Base-by-base conservation (phyloP, 2,113 vertebrate species). In the Oceanites oceanicus region DNA sequence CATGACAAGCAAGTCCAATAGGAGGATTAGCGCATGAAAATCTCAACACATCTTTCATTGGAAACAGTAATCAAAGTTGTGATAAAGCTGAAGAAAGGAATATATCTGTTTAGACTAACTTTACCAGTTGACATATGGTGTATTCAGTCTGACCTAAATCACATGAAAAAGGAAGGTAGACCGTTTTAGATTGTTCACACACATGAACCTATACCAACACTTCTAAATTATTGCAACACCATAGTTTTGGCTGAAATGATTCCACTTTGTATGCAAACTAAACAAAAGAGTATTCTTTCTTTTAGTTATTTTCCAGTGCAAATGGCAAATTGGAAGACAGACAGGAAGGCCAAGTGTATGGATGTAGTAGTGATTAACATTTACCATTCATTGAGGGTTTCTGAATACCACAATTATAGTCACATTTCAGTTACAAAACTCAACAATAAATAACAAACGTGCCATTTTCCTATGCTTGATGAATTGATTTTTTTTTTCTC, bases 371-470 rank as follows among this genome's bases (percentile, higher is more conserved):
- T 4, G 6, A 25, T 58, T 40, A 55, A 44, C 11, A 36, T 25
- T 26, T 36, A 13, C 9, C 32, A 11, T 53, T 85, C 2, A 0
- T 38, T 50, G 59, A 58, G 38, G 3, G 5, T 50, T 90, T 50
- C 50, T 73, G 65, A 50, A 47, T 36, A 18, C 8, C 12, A 55
- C 14, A 30, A 22, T 5, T 16, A 9, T 8, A 74, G 16, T 13
- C 23, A 58, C 4, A 21, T 68, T 63, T 55, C 40, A 55, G 11
- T 68, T 50, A 56, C 11, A 30, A 74, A 78, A 55, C 15, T 15
- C 8, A 59, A 16, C 1, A 62, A 61, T 32, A 74, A 85, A 25
- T 16, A 82, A 62, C 0, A 2, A 85, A 44, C 0, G 0, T 62
- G 47, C 7, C 27, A 40, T 71, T 90, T 71, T 78, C 44, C 10